A percentile compares a stretch with the other conserved stretches of the same genome.
phyloP scores from a whole-genome alignment of 2,888 invertebrate genomes.

The Tholera decimalis region DNA sequence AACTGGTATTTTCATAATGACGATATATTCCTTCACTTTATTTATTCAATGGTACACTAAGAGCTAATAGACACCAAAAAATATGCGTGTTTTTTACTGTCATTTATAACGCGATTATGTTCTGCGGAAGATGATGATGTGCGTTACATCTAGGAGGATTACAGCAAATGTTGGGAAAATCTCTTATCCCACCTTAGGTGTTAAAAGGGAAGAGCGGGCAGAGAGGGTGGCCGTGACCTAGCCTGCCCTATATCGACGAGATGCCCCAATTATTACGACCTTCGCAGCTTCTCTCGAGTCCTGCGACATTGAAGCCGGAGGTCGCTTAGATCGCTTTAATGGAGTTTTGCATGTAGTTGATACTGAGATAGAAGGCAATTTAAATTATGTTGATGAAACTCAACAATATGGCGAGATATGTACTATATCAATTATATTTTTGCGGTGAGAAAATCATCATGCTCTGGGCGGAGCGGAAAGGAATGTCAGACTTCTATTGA shows the following conservation, averaged over 20 bases:
- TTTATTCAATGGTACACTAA: slow-evolving; percentile 15
- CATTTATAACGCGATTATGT: slow-evolving; percentile 14
- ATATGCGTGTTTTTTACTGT: neutral
- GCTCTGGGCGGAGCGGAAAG: no score
- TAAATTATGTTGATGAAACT: no score
- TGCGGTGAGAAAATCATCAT: no score
- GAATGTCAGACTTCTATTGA: no score
- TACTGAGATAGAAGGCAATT: slow-evolving; percentile 1
- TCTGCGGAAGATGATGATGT: neutral
- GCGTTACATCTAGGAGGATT: slow-evolving; percentile 21
- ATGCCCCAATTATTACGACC: slow-evolving; percentile 86
- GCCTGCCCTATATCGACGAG: slow-evolving; percentile 81
- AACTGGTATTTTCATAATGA: slow-evolving; percentile 11
- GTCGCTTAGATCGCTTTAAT: slow-evolving; percentile 43
- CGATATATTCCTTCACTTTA: slow-evolving; percentile 10
- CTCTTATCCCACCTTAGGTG: slow-evolving; percentile 39
- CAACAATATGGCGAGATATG: no score
- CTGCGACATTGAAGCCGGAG: slow-evolving; percentile 73
- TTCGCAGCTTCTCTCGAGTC: slow-evolving; percentile 76
- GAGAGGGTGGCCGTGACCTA: slow-evolving; percentile 83
- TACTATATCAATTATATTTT: no score
- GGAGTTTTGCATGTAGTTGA: slow-evolving; percentile 26
- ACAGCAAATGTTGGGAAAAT: slow-evolving; percentile 39
- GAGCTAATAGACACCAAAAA: slow-evolving; percentile 5
- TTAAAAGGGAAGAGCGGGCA: slow-evolving; percentile 55